Evolutionary conservation across 2,797 vertebrate genomes (phyloP), one percentile per base, ranked within the genome.

Genomic region (Epinephelus malabaricus): DNA sequence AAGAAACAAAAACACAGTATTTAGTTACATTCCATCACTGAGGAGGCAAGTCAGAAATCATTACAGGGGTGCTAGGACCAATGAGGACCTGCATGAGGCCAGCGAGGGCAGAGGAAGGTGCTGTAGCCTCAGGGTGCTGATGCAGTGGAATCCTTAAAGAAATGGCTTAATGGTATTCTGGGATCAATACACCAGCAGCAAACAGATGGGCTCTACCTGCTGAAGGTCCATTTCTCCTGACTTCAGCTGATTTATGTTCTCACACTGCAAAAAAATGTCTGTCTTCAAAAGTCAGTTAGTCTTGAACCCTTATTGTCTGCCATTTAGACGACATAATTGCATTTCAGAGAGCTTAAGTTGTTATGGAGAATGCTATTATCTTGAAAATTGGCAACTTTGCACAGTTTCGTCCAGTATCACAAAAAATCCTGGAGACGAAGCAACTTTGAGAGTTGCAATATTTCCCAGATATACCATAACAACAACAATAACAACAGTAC

Each of bases 81-180:
- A 23, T 23, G 59, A 50, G 53, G 71, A 63, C 53, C 56, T 43
- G 72, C 54, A 75, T 1, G 30, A 79, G 58, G 75, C 77, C 47
- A 51, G 21, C 8, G 7, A 18, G 75, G 79, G 69, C 72, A 65
- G 68, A 78, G 62, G 59, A 82, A 74, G 60, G 47, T 68, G 40
- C 19, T 40, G 74, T 49, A 81, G 73, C 86, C 76, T 72, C 69
- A 82, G 51, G 73, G 18, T 91, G 90, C 91, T 94, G 93, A 93
- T 88, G 87, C 82, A 46, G 86, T 85, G 87, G 82, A 92, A 91
- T 86, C 86, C 74, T 85, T 85, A 82, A 84, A 92, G 81, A 89
- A 88, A 90, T 64, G 73, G 73, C 81, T 89, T 89, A 90, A 91
- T 92, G 91, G 85, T 85, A 88, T 92, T 93, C 82, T 34, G 47